A percentile compares a stretch with the other conserved stretches of the same genome.
Conservation (phyloP, 2,113 vertebrate genomes). For the Pomatostomus ruficeps region DNA sequence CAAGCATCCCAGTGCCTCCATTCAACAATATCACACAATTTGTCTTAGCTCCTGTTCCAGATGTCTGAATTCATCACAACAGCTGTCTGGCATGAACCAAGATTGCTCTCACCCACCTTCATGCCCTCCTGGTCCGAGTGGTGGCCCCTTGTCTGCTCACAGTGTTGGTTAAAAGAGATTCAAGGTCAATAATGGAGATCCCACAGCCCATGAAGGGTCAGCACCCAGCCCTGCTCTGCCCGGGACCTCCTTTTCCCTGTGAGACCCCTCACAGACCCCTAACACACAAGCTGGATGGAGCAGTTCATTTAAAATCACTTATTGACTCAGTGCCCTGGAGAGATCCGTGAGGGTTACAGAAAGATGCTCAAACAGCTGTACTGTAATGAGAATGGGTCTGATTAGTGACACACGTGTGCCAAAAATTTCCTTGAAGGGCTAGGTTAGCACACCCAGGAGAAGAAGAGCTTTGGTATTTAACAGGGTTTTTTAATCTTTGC, state of each 20-base stretch:
- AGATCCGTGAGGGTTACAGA: neutral
- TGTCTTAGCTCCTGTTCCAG: neutral
- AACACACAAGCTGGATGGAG: neutral
- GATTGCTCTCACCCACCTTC: neutral
- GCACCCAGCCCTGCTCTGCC: neutral
- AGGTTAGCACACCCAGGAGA: neutral
- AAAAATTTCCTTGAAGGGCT: neutral
- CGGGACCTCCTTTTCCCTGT: neutral
- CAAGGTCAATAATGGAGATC: neutral
- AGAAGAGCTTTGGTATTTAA: neutral
- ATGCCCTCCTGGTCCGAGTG: neutral
- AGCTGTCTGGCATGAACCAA: neutral
- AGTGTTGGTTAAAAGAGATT: neutral
- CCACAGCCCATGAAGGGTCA: neutral
- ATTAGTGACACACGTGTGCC: neutral
- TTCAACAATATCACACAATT: neutral
- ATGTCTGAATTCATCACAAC: neutral
- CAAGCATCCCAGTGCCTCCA: neutral
- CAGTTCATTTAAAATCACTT: neutral
- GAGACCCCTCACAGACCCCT: neutral
- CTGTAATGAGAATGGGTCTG: neutral
- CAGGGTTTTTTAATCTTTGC: neutral
- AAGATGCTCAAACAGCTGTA: neutral
- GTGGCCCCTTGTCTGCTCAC: neutral
- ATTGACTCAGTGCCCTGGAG: neutral